Conservation (phyloP, 2,888 invertebrate genomes). For the Euzophera pinguis region DNA sequence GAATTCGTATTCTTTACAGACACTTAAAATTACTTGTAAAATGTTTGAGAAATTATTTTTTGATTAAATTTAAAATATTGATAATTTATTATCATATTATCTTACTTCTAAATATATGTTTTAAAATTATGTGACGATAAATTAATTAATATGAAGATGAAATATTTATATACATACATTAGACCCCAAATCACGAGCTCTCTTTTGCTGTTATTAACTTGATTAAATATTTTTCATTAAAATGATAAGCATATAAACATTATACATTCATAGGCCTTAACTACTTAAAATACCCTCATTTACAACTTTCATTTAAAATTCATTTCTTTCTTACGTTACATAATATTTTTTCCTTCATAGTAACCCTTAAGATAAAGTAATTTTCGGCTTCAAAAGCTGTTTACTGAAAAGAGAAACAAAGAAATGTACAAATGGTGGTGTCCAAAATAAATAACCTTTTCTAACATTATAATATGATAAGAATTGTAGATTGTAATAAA, state of each 20-base stretch:
- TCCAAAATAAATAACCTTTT: no score
- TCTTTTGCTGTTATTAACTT: background rate
- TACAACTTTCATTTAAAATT: background rate
- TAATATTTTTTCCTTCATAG: background rate
- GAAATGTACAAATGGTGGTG: no score
- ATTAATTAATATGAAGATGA: background rate
- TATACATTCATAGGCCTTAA: background rate
- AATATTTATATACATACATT: background rate
- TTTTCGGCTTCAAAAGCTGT: no score
- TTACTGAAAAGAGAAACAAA: no score
- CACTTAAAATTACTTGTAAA: slow-evolving; percentile 8
- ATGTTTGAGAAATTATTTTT: no score
- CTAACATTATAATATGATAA: no score
- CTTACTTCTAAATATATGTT: no score
- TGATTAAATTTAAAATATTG: no score
- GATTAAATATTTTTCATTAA: no score
- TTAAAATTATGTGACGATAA: background rate
- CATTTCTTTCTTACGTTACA: background rate
- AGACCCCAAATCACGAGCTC: slow-evolving; percentile 9
- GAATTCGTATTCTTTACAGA: slow-evolving; percentile 35
- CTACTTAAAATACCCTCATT: background rate
- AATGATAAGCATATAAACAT: no score
- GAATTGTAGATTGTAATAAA: no score
- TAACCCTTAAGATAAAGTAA: background rate
- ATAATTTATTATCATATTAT: no score